A percentile compares a stretch with the other conserved stretches of the same genome.
These are phyloP conservation scores for Nebria ingens DNA, from an alignment of 1,140 invertebrate species.

Conservation along the genomic window DNA sequence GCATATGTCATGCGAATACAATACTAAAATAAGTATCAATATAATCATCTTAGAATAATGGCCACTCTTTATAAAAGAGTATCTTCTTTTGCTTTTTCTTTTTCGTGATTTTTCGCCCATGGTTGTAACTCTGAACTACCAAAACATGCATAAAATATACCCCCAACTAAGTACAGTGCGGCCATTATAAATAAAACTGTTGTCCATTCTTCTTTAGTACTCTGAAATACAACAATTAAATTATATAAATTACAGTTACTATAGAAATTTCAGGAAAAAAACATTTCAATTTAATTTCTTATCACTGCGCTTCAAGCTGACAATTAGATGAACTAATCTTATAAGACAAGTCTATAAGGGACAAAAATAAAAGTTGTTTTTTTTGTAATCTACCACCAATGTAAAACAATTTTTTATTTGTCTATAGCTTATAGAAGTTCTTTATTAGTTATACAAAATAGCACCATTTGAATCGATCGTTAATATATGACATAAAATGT, in stretches of 20 bases:
- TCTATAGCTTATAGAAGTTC: too few relatives aligned
- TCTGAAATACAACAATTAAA: conserved; percentile 8
- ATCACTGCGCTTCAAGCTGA: too few relatives aligned
- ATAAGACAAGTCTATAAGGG: too few relatives aligned
- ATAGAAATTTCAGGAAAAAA: too few relatives aligned
- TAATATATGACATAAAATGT: too few relatives aligned
- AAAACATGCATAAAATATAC: not conserved
- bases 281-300: not conserved
- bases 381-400: too few relatives aligned
- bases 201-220: conserved; percentile 8
- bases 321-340: too few relatives aligned
- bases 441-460: too few relatives aligned
- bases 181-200: conserved; percentile 6
- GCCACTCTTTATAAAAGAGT: not conserved
- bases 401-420: too few relatives aligned
- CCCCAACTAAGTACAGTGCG: not conserved
- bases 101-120: conserved; percentile 2
- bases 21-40: not conserved
- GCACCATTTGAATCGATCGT: too few relatives aligned
- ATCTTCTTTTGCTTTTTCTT: conserved; percentile 3
- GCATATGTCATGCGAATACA: not conserved
- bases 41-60: not conserved
- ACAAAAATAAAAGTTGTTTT: too few relatives aligned
- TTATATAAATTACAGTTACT: not conserved
- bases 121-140: conserved; percentile 7